Evolutionary conservation across 2,797 vertebrate species (phyloP), one percentile per base, ranked within the genome.

Genomic region (Hypotaenidia philippensis): DNA sequence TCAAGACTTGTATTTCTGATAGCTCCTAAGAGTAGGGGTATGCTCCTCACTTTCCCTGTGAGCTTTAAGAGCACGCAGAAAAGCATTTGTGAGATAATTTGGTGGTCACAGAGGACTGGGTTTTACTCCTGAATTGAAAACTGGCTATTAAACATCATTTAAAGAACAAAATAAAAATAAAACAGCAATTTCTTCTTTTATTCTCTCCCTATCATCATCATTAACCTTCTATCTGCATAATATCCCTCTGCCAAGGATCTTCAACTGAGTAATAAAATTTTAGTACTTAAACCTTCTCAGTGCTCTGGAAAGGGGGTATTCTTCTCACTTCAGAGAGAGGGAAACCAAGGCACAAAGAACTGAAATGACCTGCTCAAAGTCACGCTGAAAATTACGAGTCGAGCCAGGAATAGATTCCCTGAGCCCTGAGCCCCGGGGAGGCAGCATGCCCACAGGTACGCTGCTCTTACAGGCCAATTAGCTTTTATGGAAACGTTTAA

Each of bases 81-180:
- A 29, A 76, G 44, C 5, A 0, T 44, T 88, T 79, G 80, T 0
- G 8, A 89, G 85, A 68, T 78, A 90, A 94, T 95, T 91, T 91
- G 85, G 70, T 91, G 89, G 94, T 96, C 96, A 96, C 80, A 84
- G 79, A 89, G 92, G 94, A 93, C 56, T 95, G 70, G 25, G 63
- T 95, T 97, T 96, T 96, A 96, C 74, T 94, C 80, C 78, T 74
- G 66, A 82, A 88, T 87, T 41, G 87, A 95, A 94, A 96, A 95
- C 77, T 52, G 85, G 77, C 93, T 91, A 94, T 97, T 94, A 94
- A 96, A 94, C 88, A 93, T 82, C 89, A 96, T 90, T 97, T 95
- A 95, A 90, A 94, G 92, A 96, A 90, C 83, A 94, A 97, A 95
- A 94, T 93, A 96, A 94, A 96, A 96, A 93, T 96, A 96, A 95